These are phyloP conservation scores for Aspidiotus rigidus DNA, from an alignment of 2,888 invertebrate species.

Conservation along the genomic window DNA sequence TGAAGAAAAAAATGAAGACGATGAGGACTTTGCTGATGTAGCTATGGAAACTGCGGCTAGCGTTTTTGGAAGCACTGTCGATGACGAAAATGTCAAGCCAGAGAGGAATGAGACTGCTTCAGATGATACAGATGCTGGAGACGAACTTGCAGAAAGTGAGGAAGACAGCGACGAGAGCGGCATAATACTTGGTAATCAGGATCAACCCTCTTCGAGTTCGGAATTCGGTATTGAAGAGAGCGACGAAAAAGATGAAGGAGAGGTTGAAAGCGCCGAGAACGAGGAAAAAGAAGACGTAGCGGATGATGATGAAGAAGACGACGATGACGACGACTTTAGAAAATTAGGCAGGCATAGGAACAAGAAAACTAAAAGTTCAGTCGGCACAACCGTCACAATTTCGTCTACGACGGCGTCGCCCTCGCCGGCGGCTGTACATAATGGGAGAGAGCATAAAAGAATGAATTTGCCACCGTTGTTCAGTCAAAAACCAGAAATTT, in stretches of 20 bases:
- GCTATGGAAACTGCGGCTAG: constrained; percentile 24
- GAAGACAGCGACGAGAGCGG: constrained; percentile 21
- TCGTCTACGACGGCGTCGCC: neutral
- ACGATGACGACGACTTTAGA: constrained; percentile 27
- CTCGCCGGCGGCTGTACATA: neutral
- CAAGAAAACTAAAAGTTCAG: neutral
- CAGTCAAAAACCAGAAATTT: constrained; percentile 20
- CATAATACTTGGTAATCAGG: neutral
- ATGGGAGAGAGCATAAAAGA: constrained; percentile 18
- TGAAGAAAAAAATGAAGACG: constrained; percentile 21
- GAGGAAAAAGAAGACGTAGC: constrained; percentile 8
- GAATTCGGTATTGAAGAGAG: constrained; percentile 11
- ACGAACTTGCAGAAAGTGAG: constrained; percentile 22
- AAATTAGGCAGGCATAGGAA: constrained; percentile 15
- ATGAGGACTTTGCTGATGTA: constrained; percentile 17
- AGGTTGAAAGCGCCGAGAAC: constrained; percentile 8
- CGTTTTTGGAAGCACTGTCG: constrained; percentile 14
- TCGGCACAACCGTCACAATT: neutral
- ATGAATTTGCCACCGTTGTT: constrained; percentile 29
- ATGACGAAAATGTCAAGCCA: constrained; percentile 2
- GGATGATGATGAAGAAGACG: constrained; percentile 13
- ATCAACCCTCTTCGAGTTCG: neutral
- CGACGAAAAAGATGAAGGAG: constrained; percentile 22
- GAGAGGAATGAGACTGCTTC: constrained; percentile 15
- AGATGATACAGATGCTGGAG: constrained; percentile 21